Conservation (phyloP, 37 sponge, comb jelly and placozoan genomes). For the Crambe crambe region DNA sequence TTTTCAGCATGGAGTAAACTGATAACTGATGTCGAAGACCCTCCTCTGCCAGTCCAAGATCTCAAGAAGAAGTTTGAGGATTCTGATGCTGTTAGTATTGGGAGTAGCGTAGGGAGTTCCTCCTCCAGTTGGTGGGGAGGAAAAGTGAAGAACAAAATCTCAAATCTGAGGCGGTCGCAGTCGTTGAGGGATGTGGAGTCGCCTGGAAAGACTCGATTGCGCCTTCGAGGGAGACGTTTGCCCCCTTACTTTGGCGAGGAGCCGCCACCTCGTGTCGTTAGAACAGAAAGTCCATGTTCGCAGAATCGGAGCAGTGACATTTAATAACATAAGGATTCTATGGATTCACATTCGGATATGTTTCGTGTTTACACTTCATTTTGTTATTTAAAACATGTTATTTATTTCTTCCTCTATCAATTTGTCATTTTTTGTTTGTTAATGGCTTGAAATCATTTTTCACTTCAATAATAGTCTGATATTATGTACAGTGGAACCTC, state of each 20-base stretch:
- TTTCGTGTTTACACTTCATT: no score
- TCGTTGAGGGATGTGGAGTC: slow-evolving; percentile 16
- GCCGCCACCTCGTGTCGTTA: neutral
- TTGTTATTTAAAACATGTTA: neutral
- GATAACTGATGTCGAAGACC: slow-evolving; percentile 16
- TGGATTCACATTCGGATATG: no score
- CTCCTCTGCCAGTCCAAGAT: slow-evolving; percentile 25
- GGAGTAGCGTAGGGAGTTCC: neutral
- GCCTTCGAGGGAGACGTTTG: neutral
- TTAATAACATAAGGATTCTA: no score
- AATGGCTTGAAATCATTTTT: neutral
- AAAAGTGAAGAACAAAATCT: neutral
- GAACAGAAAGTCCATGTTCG: slow-evolving; percentile 3
- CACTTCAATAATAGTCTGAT: neutral
- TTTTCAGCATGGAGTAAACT: slow-evolving; percentile 14
- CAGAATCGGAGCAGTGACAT: neutral
- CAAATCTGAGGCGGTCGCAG: slow-evolving; percentile 19
- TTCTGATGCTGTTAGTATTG: neutral
- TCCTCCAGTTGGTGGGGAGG: neutral
- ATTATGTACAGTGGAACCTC: no score
- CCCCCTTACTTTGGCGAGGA: no score
- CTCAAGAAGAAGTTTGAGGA: slow-evolving; percentile 54
- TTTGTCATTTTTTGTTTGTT: neutral
- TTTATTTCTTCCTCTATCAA: no score
- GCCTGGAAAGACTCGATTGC: neutral